These are phyloP conservation scores for Rhagoletis pomonella DNA, from an alignment of 1,140 invertebrate species.

Conservation along the genomic window DNA sequence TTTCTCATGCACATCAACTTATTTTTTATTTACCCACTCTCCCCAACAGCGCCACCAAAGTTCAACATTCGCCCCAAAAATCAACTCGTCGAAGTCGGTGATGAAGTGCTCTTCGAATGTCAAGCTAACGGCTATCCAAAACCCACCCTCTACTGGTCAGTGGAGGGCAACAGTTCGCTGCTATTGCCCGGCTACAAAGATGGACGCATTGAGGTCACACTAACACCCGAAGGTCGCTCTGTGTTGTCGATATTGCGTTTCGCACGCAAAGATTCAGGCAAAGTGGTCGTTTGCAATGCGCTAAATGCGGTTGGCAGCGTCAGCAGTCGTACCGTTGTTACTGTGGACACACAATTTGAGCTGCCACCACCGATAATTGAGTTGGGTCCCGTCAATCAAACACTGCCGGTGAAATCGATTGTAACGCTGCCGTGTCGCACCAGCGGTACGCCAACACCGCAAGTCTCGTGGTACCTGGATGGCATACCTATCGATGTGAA, in stretches of 20 bases:
- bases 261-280: slow-evolving; percentile 79
- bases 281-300: slow-evolving; percentile 86
- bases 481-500: slow-evolving; percentile 80
- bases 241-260: slow-evolving; percentile 79
- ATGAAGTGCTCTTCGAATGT: slow-evolving; percentile 81
- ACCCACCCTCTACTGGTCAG: slow-evolving; percentile 85
- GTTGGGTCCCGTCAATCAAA: slow-evolving; percentile 93
- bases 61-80: slow-evolving; percentile 80
- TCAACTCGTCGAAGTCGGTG: slow-evolving; percentile 80
- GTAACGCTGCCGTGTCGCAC: slow-evolving; percentile 87
- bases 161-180: slow-evolving; percentile 83
- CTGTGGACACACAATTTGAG: slow-evolving; percentile 85
- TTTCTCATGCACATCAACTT: neutral
- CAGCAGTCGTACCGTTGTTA: slow-evolving; percentile 83
- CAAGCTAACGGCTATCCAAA: slow-evolving; percentile 80
- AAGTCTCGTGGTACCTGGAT: slow-evolving; percentile 90
- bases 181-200: slow-evolving; percentile 81
- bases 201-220: slow-evolving; percentile 78
- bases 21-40: neutral
- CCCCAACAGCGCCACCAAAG: slow-evolving; percentile 78
- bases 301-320: slow-evolving; percentile 87
- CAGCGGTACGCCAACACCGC: slow-evolving; percentile 83
- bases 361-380: slow-evolving; percentile 91
- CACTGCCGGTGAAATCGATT: slow-evolving; percentile 83
- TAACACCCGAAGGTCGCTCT: slow-evolving; percentile 78